Percentiles rank a stretch among this genome's conserved stretches.
Evolutionary conservation across 2,888 invertebrate genomes (phyloP).

Genomic region (Phragmatobia fuliginosa): DNA sequence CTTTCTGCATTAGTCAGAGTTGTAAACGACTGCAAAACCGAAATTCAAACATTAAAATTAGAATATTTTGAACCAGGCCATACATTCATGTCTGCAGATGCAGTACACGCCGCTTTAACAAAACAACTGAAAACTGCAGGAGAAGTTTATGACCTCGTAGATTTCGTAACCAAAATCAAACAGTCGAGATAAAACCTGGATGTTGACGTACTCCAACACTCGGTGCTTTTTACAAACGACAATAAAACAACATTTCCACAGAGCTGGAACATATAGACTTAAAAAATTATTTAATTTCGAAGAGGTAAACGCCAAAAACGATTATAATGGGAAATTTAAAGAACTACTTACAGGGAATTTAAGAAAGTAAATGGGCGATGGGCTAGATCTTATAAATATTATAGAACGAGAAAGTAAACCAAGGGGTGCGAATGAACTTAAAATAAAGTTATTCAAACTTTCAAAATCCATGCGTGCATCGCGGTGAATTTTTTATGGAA

Average conservation of each 20-base stretch:
- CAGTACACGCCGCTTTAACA: constrained; percentile 40
- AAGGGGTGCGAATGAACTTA: constrained; percentile 17
- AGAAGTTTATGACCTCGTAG: constrained; percentile 18
- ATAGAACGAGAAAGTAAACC: constrained; percentile 22
- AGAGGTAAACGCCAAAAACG: constrained; percentile 15
- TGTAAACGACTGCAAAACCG: constrained; percentile 29
- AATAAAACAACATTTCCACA: constrained; percentile 22
- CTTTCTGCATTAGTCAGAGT: constrained; percentile 32
- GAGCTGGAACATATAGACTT: constrained; percentile 24
- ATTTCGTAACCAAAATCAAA: constrained; percentile 19
- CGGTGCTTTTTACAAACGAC: constrained; percentile 26
- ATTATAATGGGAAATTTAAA: constrained; percentile 11
- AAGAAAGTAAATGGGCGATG: constrained; percentile 17
- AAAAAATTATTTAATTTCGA: constrained; percentile 26
- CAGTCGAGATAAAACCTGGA: constrained; percentile 35
- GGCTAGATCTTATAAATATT: constrained; percentile 20
- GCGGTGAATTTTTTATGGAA: constrained; percentile 21
- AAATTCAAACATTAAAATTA: constrained; percentile 28
- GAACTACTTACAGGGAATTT: constrained; percentile 21
- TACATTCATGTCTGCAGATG: constrained; percentile 42
- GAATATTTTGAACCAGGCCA: constrained; percentile 42
- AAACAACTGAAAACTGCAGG: constrained; percentile 29
- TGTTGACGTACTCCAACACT: constrained; percentile 28
- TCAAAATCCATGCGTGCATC: constrained; percentile 20
- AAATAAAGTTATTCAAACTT: constrained; percentile 19